Conservation (phyloP, 2,113 vertebrate species). For the Ceuthmochares aereus region DNA sequence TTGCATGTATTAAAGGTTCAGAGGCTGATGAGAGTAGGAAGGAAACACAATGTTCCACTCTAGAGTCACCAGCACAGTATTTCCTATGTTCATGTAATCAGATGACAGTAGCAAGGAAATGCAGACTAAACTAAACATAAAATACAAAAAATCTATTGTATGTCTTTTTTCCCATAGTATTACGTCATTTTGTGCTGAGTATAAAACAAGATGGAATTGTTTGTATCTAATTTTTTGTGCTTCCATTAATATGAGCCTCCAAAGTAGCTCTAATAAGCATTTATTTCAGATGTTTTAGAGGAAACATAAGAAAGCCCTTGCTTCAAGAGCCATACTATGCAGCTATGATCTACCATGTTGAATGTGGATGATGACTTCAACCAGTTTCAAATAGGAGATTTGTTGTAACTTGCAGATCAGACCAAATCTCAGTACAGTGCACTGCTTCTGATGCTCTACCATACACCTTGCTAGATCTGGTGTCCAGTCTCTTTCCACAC, state of each 20-base stretch:
- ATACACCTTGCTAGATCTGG: not conserved
- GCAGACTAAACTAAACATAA: not conserved
- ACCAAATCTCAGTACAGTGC: accelerated
- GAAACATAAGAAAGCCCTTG: not conserved
- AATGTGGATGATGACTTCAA: not conserved
- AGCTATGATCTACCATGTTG: not conserved
- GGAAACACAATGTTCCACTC: not conserved
- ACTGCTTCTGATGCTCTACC: not conserved
- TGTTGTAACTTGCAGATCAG: not conserved
- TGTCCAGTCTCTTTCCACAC: not conserved
- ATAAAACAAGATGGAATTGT: not conserved
- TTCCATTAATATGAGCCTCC: not conserved
- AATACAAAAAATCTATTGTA: not conserved
- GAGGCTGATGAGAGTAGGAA: not conserved
- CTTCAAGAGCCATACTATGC: not conserved
- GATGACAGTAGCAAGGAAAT: not conserved
- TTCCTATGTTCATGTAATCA: not conserved
- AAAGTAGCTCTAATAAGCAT: not conserved
- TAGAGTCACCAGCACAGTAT: not conserved
- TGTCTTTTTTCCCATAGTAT: not conserved
- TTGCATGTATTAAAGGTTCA: not conserved
- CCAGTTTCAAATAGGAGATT: not conserved
- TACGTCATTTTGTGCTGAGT: not conserved
- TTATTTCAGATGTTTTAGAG: not conserved
- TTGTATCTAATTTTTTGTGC: not conserved